These are phyloP conservation scores for Sinocyclocheilus anophthalmus DNA, from an alignment of 2,113 vertebrate genomes.

Conservation along the genomic window DNA sequence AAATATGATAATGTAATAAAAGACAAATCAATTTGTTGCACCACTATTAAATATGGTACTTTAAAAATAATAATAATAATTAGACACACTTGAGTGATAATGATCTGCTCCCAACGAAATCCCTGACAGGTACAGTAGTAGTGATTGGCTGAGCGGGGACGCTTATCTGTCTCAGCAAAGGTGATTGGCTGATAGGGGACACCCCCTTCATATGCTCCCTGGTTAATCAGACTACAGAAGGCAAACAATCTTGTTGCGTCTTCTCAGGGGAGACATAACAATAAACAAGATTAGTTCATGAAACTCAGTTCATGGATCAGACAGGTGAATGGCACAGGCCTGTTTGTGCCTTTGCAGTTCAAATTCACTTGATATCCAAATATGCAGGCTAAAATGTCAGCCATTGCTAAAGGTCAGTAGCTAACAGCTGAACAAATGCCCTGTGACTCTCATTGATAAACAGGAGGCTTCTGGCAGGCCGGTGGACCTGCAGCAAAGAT, in stretches of 20 bases:
- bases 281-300: neutral
- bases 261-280: neutral
- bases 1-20: too few relatives aligned
- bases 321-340: neutral
- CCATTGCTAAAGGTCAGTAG: neutral
- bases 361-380: neutral
- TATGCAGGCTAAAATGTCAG: neutral
- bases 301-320: neutral
- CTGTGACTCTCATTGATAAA: neutral
- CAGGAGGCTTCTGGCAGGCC: neutral
- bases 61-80: too few relatives aligned
- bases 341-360: neutral
- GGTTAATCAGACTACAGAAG: neutral
- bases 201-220: neutral
- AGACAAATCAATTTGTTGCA: too few relatives aligned
- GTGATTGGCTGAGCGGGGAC: neutral
- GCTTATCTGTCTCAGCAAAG: neutral
- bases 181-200: slow-evolving; percentile 15
- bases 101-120: slow-evolving; percentile 9
- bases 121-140: slow-evolving; percentile 6
- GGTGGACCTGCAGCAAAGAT: neutral
- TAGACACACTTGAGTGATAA: neutral
- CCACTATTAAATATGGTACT: too few relatives aligned
- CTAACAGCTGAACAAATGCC: neutral
- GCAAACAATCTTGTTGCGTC: neutral